Percentiles rank a stretch among this genome's conserved stretches.
Evolutionary conservation across 2,113 vertebrate species (phyloP).

Genomic region (Odocoileus hemionus): DNA sequence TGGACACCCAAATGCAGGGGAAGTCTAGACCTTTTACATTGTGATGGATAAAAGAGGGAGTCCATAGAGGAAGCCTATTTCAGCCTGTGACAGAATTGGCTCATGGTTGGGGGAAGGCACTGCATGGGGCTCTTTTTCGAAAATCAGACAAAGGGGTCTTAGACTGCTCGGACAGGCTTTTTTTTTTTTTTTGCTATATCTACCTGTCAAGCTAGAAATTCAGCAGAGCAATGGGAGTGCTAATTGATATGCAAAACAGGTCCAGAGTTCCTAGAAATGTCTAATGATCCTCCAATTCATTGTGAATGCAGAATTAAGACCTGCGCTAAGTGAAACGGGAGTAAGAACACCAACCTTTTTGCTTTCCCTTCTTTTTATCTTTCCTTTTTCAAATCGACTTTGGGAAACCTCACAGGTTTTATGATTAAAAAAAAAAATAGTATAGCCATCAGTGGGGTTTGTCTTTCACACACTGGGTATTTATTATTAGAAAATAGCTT

Average conservation of each 20-base stretch:
- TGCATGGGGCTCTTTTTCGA: not conserved
- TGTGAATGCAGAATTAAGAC: slow-evolving; percentile 41
- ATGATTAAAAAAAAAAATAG: not conserved
- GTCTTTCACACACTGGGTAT: slow-evolving; percentile 46
- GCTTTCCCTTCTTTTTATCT: not conserved
- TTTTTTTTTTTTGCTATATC: not conserved
- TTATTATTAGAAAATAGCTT: slow-evolving; percentile 70
- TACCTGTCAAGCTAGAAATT: slow-evolving; percentile 63
- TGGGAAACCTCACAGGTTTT: not conserved
- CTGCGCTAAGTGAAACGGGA: not conserved
- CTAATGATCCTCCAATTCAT: slow-evolving; percentile 58
- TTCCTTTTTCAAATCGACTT: slow-evolving; percentile 17
- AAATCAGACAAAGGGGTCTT: slow-evolving; percentile 42
- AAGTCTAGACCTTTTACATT: not conserved
- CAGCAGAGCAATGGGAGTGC: slow-evolving; percentile 51
- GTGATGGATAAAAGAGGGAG: not conserved
- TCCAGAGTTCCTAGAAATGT: slow-evolving; percentile 63
- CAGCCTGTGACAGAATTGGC: not conserved
- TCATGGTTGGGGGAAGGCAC: not conserved
- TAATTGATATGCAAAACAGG: slow-evolving; percentile 71
- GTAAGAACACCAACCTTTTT: not conserved
- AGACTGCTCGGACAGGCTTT: slow-evolving; percentile 7
- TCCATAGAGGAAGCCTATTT: not conserved
- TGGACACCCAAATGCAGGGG: not conserved
- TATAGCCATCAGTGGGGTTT: slow-evolving; percentile 42